Base-by-base conservation (phyloP, 2,888 invertebrate species). In the Drosophila austrosaltans region DNA sequence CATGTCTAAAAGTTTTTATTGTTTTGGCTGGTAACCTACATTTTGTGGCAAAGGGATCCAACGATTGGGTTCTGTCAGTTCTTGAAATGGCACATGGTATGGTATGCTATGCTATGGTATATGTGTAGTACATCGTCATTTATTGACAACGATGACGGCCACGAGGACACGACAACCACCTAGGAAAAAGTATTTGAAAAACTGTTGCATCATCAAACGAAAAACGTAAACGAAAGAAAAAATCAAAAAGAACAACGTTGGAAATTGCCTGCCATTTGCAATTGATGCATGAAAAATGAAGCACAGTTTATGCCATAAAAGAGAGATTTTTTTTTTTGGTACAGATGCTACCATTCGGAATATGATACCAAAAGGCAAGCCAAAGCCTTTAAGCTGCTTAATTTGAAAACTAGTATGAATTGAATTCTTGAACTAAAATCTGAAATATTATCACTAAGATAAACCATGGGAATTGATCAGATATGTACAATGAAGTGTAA, bases 211-310 rank as follows among this genome's bases (percentile, higher is more conserved):
- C 39, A 63, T 48, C 48, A 48, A 48, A 48, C 39, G 20, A 28
- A 53, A 63, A 20, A 42, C 22, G 57, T 54, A 25, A 40, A 40
- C 40, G 40, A 40, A 36, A 6, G 22, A 10, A 16, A 16, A 42
- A 61, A 30, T 30, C 56, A 48, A 12, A 48, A 25, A 4, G 48
- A 48, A 48, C 22, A 48, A 48, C 48, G 48, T 58, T 60, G 20
- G 53, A 69, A 80, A 66, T 74, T 61, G 72, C 62, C 66, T 69
- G 69, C 67, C 72, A 83, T 76, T 81, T 69, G 78, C 75, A 66
- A 70, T 70, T 64, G 75, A 65, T 75, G 71, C 63, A 72, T 76
- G 84, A 73, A 36, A 73, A 72, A 76, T 77, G 77, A 59, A 72
- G 57, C 57, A 61, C 57, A 61, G 64, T 66, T 75, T 62, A 58